These are phyloP conservation scores for Malurus cyaneus DNA, from an alignment of 2,113 vertebrate species.

Conservation along the genomic window DNA sequence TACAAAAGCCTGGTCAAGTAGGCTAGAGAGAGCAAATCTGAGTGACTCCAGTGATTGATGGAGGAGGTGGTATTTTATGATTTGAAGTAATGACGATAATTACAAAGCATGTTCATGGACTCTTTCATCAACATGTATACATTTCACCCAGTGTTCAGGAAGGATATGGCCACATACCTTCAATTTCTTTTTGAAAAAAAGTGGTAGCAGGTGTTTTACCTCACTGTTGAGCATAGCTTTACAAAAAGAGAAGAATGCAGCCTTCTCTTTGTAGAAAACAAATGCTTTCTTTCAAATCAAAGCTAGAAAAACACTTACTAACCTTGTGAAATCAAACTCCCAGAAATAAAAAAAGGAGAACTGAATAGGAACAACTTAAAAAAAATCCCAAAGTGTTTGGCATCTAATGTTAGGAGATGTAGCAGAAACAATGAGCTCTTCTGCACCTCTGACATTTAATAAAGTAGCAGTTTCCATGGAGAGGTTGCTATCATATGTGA, in stretches of 20 bases:
- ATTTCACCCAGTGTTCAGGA: not conserved
- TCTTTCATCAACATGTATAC: not conserved
- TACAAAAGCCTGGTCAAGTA: not conserved
- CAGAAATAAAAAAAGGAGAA: not conserved
- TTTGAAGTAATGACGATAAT: not conserved
- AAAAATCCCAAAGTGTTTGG: not conserved
- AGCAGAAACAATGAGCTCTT: not conserved
- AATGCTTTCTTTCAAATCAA: constrained; percentile 22
- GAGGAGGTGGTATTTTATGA: not conserved
- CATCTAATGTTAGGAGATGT: not conserved
- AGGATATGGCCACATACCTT: not conserved
- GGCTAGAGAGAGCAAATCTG: not conserved
- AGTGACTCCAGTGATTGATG: not conserved
- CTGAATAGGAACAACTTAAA: not conserved
- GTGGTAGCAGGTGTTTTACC: constrained; percentile 31
- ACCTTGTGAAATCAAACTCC: not conserved
- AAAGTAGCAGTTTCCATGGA: not conserved
- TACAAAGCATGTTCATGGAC: not conserved
- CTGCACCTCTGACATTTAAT: not conserved
- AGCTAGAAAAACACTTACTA: not conserved
- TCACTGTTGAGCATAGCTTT: not conserved
- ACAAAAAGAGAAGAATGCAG: not conserved
- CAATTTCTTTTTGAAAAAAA: not conserved
- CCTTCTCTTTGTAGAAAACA: constrained; percentile 46
- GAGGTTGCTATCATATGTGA: not conserved